Percentiles rank a stretch among this genome's conserved stretches.
These are phyloP conservation scores for Ligdia adustata DNA, from an alignment of 2,888 invertebrate species.

Conservation along the genomic window DNA sequence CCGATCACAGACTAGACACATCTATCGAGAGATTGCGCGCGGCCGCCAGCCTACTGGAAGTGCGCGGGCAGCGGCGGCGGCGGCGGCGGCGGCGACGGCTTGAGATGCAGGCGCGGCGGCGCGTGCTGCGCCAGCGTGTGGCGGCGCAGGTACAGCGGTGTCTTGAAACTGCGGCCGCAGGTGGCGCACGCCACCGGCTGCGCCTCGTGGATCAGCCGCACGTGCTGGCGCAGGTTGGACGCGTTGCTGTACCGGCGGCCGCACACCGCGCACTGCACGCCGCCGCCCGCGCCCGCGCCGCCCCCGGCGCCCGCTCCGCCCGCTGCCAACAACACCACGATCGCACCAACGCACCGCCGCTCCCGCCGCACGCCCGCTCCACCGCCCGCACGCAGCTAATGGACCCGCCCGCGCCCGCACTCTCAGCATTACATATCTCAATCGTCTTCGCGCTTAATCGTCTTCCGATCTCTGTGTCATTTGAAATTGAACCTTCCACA, in stretches of 20 bases:
- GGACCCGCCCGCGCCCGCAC: slow-evolving; percentile 33
- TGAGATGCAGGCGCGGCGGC: slow-evolving; percentile 62
- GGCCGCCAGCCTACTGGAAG: slow-evolving; percentile 33
- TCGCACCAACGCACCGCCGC: slow-evolving; percentile 75
- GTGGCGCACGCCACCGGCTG: slow-evolving; percentile 88
- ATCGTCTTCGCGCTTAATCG: too few species aligned
- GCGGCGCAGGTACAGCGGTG: slow-evolving; percentile 89
- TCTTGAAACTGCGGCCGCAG: slow-evolving; percentile 90
- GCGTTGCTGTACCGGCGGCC: slow-evolving; percentile 88
- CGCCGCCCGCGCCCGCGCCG: slow-evolving; percentile 48
- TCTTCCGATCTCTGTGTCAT: too few species aligned
- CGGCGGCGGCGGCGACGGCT: slow-evolving; percentile 52
- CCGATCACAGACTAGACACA: slow-evolving; percentile 83
- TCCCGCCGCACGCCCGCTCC: slow-evolving; percentile 45
- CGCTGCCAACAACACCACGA: slow-evolving; percentile 17
- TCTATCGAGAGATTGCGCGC: slow-evolving; percentile 75
- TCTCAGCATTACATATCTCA: too few species aligned
- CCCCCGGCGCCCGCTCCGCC: slow-evolving; percentile 52
- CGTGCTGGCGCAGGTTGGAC: slow-evolving; percentile 90
- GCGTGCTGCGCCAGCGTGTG: slow-evolving; percentile 89
- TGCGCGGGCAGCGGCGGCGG: slow-evolving; percentile 43
- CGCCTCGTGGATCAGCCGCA: slow-evolving; percentile 89
- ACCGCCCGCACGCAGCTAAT: slow-evolving; percentile 29
- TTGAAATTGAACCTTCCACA: too few species aligned
- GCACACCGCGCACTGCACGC: slow-evolving; percentile 86